phyloP scores from a whole-genome alignment of 1,140 invertebrate genomes.

The Drosophila dunni region DNA sequence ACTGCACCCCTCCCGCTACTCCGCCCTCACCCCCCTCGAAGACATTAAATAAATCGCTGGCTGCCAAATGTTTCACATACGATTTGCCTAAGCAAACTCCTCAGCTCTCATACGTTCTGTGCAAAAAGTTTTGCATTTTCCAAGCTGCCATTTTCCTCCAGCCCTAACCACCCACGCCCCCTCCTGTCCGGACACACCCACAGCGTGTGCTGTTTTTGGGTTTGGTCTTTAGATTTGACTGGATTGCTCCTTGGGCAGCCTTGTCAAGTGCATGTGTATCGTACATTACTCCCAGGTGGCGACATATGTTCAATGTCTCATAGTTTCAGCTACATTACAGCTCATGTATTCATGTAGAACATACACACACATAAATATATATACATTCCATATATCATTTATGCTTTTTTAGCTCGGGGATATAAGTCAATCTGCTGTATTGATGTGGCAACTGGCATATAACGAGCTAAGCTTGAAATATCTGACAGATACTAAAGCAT shows the following conservation, averaged over 20 bases:
- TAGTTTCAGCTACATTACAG: constrained; percentile 55
- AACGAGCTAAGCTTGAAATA: neutral
- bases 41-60: constrained; percentile 83
- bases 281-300: constrained; percentile 78
- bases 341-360: constrained; percentile 35
- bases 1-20: constrained; percentile 15
- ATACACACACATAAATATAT: no score
- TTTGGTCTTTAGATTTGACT: neutral
- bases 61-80: constrained; percentile 82
- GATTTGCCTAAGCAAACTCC: constrained; percentile 77
- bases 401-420: constrained; percentile 27
- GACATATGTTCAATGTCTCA: constrained; percentile 79
- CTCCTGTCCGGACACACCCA: constrained; percentile 17
- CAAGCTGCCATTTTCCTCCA: constrained; percentile 15
- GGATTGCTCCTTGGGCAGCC: constrained; percentile 30
- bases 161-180: neutral
- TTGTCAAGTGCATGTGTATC: constrained; percentile 73
- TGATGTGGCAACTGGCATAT: neutral
- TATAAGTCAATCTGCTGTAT: constrained; percentile 16
- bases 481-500: neutral
- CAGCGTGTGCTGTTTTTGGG: constrained; percentile 5
- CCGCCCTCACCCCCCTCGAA: constrained; percentile 31
- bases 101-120: constrained; percentile 39
- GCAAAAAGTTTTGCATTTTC: constrained; percentile 75
- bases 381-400: constrained; percentile 49